Base-by-base conservation (phyloP, 2,797 vertebrate species). In the Apogon talboti region DNA sequence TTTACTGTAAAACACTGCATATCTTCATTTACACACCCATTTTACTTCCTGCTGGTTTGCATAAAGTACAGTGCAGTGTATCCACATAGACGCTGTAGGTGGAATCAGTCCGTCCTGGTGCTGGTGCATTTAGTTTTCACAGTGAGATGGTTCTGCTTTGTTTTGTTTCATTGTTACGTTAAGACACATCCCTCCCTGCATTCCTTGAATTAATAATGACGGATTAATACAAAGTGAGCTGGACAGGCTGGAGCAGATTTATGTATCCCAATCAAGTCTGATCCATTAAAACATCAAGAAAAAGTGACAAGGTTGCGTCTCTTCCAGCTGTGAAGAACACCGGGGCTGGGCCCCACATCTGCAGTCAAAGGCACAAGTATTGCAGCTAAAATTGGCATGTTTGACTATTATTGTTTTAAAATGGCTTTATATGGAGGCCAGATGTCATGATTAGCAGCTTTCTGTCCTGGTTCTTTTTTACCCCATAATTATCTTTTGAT, bases 361-460 rank as follows among this genome's bases (percentile, higher is more conserved):
- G 79, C 71, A 70, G 66, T 76, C 79, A 85, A 81, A 90, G 74
- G 76, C 77, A 80, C 70, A 76, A 87, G 82, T 71, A 79, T 19
- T 74, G 83, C 77, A 83, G 85, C 85, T 84, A 86, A 85, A 86
- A 76, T 65, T 78, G 82, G 81, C 82, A 76, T 84, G 63, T 82
- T 91, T 83, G 73, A 82, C 75, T 86, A 78, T 90, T 89, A 87
- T 88, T 86, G 85, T 89, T 89, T 84, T 79, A 84, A 75, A 67
- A 73, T 82, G 71, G 74, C 75, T 87, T 88, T 86, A 80, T 82
- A 84, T 88, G 84, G 74, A 77, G 73, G 68, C 82, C 89, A 90
- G 83, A 90, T 89, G 86, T 81, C 73, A 79, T 76, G 81, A 89
- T 88, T 89, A 89, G 88, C 89, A 88, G 85, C 83, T 85, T 83